These are phyloP conservation scores for Xanthia togata DNA, from an alignment of 2,888 invertebrate species.

Conservation along the genomic window DNA sequence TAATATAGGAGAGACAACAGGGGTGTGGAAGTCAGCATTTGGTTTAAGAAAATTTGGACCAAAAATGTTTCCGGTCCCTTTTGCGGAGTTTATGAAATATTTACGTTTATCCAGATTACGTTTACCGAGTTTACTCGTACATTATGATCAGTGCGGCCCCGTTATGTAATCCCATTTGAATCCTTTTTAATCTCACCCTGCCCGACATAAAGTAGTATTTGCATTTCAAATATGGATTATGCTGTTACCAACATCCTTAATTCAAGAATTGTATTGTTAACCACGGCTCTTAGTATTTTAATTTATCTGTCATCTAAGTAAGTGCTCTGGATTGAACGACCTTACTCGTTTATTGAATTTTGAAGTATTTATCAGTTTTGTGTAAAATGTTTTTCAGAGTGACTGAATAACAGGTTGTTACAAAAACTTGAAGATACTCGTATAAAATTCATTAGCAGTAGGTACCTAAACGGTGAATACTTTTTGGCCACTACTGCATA, in stretches of 20 bases:
- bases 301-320: slow-evolving; percentile 29
- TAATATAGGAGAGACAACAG: slow-evolving; percentile 41
- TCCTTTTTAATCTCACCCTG: slow-evolving; percentile 74
- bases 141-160: slow-evolving; percentile 68
- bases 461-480: not conserved
- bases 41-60: slow-evolving; percentile 55
- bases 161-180: slow-evolving; percentile 69
- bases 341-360: not conserved
- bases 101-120: slow-evolving; percentile 63
- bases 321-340: not conserved
- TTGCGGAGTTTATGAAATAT: slow-evolving; percentile 63
- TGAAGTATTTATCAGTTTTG: not conserved
- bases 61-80: slow-evolving; percentile 56
- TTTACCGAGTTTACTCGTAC: slow-evolving; percentile 71
- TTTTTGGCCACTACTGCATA: not conserved
- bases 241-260: slow-evolving; percentile 61
- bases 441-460: not conserved
- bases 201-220: slow-evolving; percentile 66
- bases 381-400: not conserved
- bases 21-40: slow-evolving; percentile 35
- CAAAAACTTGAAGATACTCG: not conserved
- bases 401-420: not conserved
- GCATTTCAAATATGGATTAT: slow-evolving; percentile 72
- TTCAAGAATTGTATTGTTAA: slow-evolving; percentile 56
- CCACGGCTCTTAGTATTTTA: slow-evolving; percentile 46